phyloP scores from a whole-genome alignment of 1,140 invertebrate genomes.

The honey bee (Apis mellifera) region Amel_HAv3.1 CM009934.2:623001-623500 shows the following conservation, averaged over 20 bases:
- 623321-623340: neutral
- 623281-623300: constrained; percentile 41
- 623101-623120: constrained; percentile 48
- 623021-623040: constrained; percentile 62
- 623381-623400: neutral
- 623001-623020: constrained; percentile 55
- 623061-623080: neutral
- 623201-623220: constrained; percentile 13
- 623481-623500: constrained; percentile 30
- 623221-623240: constrained; percentile 60
- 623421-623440: constrained; percentile 54
- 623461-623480: constrained; percentile 51
- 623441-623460: constrained; percentile 53
- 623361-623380: constrained; percentile 11
- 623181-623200: neutral
- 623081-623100: constrained; percentile 49
- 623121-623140: constrained; percentile 56
- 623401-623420: constrained; percentile 51
- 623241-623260: constrained; percentile 60
- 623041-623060: constrained; percentile 1
- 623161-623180: neutral
- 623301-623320: constrained; percentile 56
- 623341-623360: constrained; percentile 52
- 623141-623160: constrained; percentile 39
- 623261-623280: constrained; percentile 58